phyloP scores from a whole-genome alignment of 2,797 vertebrate genomes.

The Cottoperca gobio region DNA sequence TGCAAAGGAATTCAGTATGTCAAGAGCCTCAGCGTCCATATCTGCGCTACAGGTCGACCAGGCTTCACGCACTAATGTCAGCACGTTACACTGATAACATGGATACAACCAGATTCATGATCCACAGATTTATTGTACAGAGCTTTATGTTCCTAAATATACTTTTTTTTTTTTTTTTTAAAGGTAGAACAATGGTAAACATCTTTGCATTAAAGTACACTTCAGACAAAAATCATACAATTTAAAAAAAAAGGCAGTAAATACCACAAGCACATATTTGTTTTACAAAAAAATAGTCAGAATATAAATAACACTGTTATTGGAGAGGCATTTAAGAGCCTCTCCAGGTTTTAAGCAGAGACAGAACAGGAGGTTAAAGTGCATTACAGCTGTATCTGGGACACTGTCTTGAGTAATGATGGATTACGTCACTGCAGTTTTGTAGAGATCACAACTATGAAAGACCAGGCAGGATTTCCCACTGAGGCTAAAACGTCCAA shows the following conservation, averaged over 20 bases:
- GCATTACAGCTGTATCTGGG: conserved; percentile 27
- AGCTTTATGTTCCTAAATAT: conserved; percentile 13
- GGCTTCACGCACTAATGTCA: neutral
- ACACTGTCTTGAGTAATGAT: conserved; percentile 15
- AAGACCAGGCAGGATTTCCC: neutral
- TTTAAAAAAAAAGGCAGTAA: too few species aligned
- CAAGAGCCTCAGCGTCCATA: neutral
- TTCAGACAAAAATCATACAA: neutral
- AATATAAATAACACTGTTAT: conserved; percentile 40
- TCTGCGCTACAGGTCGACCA: neutral
- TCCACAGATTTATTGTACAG: neutral
- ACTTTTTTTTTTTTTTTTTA: too few species aligned
- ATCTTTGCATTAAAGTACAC: neutral
- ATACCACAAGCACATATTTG: conserved; percentile 7
- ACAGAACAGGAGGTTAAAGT: conserved; percentile 45
- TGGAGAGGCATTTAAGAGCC: neutral
- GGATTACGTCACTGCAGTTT: neutral
- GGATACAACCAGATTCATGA: neutral
- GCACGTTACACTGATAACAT: neutral
- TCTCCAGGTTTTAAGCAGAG: conserved; percentile 3
- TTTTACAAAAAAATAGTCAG: neutral
- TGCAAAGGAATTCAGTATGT: neutral
- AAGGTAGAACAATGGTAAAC: neutral
- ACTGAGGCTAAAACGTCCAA: neutral
- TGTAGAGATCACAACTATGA: neutral